A percentile compares a stretch with the other conserved stretches of the same genome.
Conservation (phyloP, 2,888 invertebrate species). For the Cantharis nigra region DNA sequence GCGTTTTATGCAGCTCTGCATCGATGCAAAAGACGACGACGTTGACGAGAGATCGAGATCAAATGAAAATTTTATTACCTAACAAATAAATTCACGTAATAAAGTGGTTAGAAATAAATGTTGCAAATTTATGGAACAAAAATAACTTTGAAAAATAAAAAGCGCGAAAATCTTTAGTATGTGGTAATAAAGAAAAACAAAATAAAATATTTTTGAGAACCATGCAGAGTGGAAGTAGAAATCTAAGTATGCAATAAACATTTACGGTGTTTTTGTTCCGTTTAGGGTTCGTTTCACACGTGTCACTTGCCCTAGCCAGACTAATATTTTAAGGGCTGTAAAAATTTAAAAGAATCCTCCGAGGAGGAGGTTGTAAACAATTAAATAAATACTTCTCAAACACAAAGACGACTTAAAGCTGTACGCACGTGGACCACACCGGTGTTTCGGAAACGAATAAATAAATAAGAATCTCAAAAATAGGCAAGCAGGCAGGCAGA, state of each 20-base stretch:
- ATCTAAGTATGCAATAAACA: slow-evolving; percentile 43
- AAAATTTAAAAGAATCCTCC: slow-evolving; percentile 30
- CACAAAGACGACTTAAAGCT: slow-evolving; percentile 26
- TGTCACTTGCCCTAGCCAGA: slow-evolving; percentile 31
- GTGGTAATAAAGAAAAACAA: slow-evolving; percentile 12
- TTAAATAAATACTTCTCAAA: slow-evolving; percentile 26
- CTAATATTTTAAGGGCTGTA: slow-evolving; percentile 37
- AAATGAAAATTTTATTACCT: background rate
- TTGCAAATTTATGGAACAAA: background rate
- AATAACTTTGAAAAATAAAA: slow-evolving; percentile 4
- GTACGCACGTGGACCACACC: slow-evolving; percentile 34
- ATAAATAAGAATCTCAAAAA: background rate
- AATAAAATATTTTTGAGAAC: slow-evolving; percentile 20
- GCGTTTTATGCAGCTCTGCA: background rate
- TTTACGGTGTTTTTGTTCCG: slow-evolving; percentile 43
- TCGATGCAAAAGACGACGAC: background rate
- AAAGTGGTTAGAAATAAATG: background rate
- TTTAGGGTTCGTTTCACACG: slow-evolving; percentile 42
- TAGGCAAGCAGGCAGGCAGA: background rate
- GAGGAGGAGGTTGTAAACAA: slow-evolving; percentile 31
- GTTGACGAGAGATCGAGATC: background rate
- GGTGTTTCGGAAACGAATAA: background rate
- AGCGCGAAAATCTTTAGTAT: slow-evolving; percentile 7
- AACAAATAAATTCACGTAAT: background rate
- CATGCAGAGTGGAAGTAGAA: slow-evolving; percentile 28